Base-by-base conservation (phyloP, 1,140 invertebrate genomes). In the Drosophila funebris region DNA sequence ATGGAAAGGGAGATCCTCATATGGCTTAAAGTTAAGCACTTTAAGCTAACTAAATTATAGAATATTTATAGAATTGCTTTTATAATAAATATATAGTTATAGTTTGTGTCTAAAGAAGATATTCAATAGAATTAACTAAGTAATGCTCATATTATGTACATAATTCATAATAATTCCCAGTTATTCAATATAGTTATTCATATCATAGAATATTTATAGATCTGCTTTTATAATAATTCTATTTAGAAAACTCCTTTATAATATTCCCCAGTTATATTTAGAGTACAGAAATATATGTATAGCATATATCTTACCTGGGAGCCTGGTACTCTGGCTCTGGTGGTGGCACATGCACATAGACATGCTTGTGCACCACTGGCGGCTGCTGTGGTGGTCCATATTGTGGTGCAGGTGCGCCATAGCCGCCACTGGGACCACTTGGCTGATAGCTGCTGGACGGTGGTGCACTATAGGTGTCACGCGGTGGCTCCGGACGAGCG, bases 311-410 rank as follows among this genome's bases (percentile, higher is more conserved):
- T 90, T 91, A 93, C 90, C 93, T 94, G 2, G 95, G 94, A 1
- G 94, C 93, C 31, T 94, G 94, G 87, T 95, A 94, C 81, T 96
- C 95, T 1, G 95, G 95, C 90, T 97, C 96, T 85, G 96, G 96
- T 14, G 96, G 96, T 50, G 96, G 96, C 18, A 97, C 96, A 85
- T 97, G 96, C 1, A 97, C 96, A 91, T 97, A 97, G 2, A 97
- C 96, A 89, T 97, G 96, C 90, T 97, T 97, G 90, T 97, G 96
- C 29, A 97, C 94, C 11, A 96, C 95, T 1, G 96, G 95, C 8
- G 92, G 92, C 83, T 96, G 95, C 52, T 94, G 93, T 0, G 96
- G 96, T 1, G 95, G 93, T 0, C 96, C 96, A 72, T 96, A 96
- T 52, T 94, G 93, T 0, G 94, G 93, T 0, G 94, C 93, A 5